Base-by-base conservation (phyloP, 2,888 invertebrate genomes). In the Drosophila merina region DNA sequence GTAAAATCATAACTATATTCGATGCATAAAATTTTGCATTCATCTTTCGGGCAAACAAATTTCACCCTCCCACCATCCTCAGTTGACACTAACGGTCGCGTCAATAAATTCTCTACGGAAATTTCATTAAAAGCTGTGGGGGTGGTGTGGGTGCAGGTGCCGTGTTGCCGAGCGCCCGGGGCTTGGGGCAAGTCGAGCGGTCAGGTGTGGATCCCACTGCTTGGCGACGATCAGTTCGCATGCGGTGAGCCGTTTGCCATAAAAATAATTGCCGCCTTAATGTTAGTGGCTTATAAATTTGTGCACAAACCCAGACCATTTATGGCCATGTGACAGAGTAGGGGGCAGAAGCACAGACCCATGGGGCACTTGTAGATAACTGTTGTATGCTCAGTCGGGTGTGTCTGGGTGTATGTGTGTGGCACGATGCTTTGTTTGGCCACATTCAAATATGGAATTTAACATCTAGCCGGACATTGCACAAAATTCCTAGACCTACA, bases 201-300 rank as follows among this genome's bases (percentile, higher is more conserved):
- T 62, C 77, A 83, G 83, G 75, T 60, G 66, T 38, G 48, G 79
- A 72, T 72, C 82, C 68, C 82, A 67, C 69, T 49, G 72, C 51
- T 50, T 26, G 52, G 20, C 31, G 51, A 38, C 40, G 58, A 25
- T 42, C 40, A 26, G 64, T 50, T 70, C 66, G 74, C 64, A 54
- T 80, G 73, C 66, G 63, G 33, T 40, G 69, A 31, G 57, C 57
- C 49, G 45, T 56, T 54, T 55, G 84, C 75, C 81, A 86, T 82
- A 86, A 76, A 88, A 88, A 80, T 82, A 87, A 87, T 81, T 87
- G 71, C 83, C 81, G 79, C 81, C 86, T 81, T 82, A 88, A 88
- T 87, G 79, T 82, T 62, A 87, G 86, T 73, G 88, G 74, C 83
- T 88, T 86, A 86, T 88, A 81, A 81, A 81, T 81, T 81, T 86